Evolutionary conservation across 2,888 invertebrate genomes (phyloP).

Genomic region (Lamellibrachia satsuma): DNA sequence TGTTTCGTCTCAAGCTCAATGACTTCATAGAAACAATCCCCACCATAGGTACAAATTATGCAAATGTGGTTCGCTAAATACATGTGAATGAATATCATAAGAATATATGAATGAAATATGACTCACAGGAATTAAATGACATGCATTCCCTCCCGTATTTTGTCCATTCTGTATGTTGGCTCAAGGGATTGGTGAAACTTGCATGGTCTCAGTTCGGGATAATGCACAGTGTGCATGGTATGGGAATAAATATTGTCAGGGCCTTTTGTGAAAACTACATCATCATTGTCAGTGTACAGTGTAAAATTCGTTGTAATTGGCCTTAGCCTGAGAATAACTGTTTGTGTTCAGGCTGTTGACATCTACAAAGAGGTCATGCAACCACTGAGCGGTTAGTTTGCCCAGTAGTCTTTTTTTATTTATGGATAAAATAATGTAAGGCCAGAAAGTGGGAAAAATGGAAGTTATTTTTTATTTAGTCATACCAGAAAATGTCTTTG

Average conservation of each 20-base stretch:
- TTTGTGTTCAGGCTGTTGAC: neutral
- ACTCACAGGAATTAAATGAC: neutral
- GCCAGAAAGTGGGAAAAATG: no score
- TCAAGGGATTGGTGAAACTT: no score
- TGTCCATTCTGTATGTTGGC: no score
- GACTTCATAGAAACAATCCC: constrained; percentile 70
- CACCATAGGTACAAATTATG: constrained; percentile 67
- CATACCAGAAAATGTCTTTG: no score
- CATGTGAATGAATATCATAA: neutral
- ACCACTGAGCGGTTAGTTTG: no score
- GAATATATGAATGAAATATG: neutral
- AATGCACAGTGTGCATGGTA: no score
- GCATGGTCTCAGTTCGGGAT: no score
- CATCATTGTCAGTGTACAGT: neutral
- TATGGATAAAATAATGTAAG: no score
- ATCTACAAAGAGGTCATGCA: no score
- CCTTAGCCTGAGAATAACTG: neutral
- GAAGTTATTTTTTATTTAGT: no score
- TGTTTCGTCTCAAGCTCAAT: constrained; percentile 71
- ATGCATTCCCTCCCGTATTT: no score
- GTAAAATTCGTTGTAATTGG: neutral
- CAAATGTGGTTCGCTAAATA: neutral
- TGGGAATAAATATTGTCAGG: neutral
- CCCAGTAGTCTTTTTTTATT: no score
- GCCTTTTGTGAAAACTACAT: neutral